Conservation (phyloP, 2,797 vertebrate genomes). For the Microctenopoma steveboyesi region DNA sequence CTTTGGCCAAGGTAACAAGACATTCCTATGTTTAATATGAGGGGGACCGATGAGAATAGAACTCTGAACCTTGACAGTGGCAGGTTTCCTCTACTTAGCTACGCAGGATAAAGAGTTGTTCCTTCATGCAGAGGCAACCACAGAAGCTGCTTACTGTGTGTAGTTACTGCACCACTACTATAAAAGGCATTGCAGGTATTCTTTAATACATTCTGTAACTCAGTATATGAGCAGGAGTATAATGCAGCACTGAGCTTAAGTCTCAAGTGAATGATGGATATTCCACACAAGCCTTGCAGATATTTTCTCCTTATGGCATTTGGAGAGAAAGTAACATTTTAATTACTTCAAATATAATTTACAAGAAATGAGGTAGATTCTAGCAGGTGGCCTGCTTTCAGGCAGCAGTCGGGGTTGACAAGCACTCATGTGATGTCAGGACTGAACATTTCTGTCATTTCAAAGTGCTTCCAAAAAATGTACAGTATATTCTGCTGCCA, state of each 20-base stretch:
- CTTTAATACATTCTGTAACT: slow-evolving; percentile 32
- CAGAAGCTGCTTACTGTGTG: slow-evolving; percentile 48
- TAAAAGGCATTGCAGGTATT: slow-evolving; percentile 46
- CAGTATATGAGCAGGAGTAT: slow-evolving; percentile 23
- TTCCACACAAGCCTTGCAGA: slow-evolving; percentile 43
- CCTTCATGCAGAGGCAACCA: slow-evolving; percentile 31
- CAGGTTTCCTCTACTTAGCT: slow-evolving; percentile 43
- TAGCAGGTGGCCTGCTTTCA: slow-evolving; percentile 3
- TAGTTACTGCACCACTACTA: slow-evolving; percentile 39
- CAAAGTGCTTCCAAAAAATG: background rate
- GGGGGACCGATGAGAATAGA: slow-evolving; percentile 32
- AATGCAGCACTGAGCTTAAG: slow-evolving; percentile 21
- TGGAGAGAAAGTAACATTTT: slow-evolving; percentile 23
- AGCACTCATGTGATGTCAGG: slow-evolving; percentile 13
- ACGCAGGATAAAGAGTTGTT: slow-evolving; percentile 46
- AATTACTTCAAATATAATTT: slow-evolving; percentile 39
- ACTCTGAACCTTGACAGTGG: slow-evolving; percentile 41
- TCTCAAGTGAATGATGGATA: slow-evolving; percentile 29
- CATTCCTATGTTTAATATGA: slow-evolving; percentile 37
- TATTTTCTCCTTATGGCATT: slow-evolving; percentile 33
- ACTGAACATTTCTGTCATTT: background rate
- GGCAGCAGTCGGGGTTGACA: slow-evolving; percentile 13
- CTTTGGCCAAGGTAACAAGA: slow-evolving; percentile 9
- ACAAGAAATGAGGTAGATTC: slow-evolving; percentile 11
- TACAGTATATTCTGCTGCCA: slow-evolving; percentile 6